Evolutionary conservation across 2,113 vertebrate genomes (phyloP).

Genomic region (Ptilorrhoa leucosticta): DNA sequence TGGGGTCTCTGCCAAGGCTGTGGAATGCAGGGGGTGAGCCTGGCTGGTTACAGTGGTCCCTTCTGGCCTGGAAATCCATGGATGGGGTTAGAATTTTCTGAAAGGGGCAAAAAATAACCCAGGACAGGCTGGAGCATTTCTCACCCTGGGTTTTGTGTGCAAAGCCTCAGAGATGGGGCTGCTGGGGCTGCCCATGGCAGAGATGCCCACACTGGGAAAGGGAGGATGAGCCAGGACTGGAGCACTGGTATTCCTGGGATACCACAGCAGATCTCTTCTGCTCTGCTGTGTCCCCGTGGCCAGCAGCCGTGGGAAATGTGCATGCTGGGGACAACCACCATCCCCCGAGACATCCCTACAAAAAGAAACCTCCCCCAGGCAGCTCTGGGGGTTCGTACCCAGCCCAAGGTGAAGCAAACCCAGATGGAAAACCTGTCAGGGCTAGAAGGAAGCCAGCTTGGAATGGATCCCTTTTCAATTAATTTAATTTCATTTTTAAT

Average conservation of each 20-base stretch:
- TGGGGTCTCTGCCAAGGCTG: not conserved
- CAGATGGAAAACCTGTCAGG: not conserved
- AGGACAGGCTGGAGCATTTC: not conserved
- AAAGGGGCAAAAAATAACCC: not conserved
- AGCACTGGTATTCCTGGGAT: not conserved
- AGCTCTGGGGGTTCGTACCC: not conserved
- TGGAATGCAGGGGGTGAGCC: conserved; percentile 28
- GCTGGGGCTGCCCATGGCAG: too few relatives aligned
- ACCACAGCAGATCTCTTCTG: fast-evolving
- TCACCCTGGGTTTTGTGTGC: not conserved
- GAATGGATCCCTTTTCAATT: not conserved
- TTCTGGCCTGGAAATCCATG: not conserved
- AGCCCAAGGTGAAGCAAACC: not conserved
- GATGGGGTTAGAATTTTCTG: not conserved
- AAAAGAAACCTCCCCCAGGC: not conserved
- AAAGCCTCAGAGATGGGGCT: not conserved
- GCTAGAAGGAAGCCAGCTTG: not conserved
- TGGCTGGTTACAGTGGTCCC: not conserved
- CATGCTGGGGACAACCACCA: fast-evolving
- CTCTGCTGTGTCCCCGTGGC: not conserved
- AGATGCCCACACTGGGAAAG: not conserved
- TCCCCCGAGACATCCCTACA: too few relatives aligned
- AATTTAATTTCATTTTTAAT: conserved; percentile 11
- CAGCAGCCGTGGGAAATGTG: not conserved
- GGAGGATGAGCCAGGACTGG: not conserved